Conservation (phyloP, 2,888 invertebrate genomes). For the Aphrophora alni region DNA sequence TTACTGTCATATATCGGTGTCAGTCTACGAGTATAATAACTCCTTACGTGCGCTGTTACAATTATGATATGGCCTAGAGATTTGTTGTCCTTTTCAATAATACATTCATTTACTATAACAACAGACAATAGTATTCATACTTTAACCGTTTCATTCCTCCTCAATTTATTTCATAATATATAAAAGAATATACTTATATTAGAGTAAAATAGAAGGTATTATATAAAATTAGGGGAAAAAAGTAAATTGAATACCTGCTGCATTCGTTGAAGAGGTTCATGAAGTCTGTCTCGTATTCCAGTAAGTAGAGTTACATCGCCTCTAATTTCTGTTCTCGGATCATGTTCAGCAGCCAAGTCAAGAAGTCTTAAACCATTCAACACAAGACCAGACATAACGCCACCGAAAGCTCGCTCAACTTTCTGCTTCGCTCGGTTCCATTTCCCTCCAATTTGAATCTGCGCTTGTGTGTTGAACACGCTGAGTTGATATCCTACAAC, state of each 20-base stretch:
- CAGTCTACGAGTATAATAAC: too few relatives aligned
- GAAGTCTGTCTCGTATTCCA: conserved; percentile 65
- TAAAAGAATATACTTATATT: too few relatives aligned
- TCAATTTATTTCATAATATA: too few relatives aligned
- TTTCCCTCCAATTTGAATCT: conserved; percentile 87
- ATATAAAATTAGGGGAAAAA: too few relatives aligned
- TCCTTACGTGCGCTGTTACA: too few relatives aligned
- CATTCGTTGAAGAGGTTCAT: conserved; percentile 81
- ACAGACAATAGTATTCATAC: too few relatives aligned
- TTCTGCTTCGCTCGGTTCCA: conserved; percentile 71
- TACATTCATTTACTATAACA: too few relatives aligned
- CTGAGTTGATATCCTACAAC: conserved; percentile 78
- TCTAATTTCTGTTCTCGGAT: conserved; percentile 75
- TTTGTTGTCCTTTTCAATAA: too few relatives aligned
- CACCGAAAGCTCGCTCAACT: conserved; percentile 82
- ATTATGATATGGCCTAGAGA: too few relatives aligned
- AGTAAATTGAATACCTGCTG: conserved; percentile 72
- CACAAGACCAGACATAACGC: conserved; percentile 88
- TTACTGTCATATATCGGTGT: too few relatives aligned
- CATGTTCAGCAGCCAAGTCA: conserved; percentile 84
- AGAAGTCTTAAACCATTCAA: conserved; percentile 85
- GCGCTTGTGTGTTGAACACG: conserved; percentile 91
- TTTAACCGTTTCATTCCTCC: too few relatives aligned
- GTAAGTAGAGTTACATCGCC: conserved; percentile 75
- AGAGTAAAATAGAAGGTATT: too few relatives aligned